A percentile compares a stretch with the other conserved stretches of the same genome.
These are phyloP conservation scores for Zingel zingel DNA, from an alignment of 2,113 vertebrate species.

Conservation along the genomic window DNA sequence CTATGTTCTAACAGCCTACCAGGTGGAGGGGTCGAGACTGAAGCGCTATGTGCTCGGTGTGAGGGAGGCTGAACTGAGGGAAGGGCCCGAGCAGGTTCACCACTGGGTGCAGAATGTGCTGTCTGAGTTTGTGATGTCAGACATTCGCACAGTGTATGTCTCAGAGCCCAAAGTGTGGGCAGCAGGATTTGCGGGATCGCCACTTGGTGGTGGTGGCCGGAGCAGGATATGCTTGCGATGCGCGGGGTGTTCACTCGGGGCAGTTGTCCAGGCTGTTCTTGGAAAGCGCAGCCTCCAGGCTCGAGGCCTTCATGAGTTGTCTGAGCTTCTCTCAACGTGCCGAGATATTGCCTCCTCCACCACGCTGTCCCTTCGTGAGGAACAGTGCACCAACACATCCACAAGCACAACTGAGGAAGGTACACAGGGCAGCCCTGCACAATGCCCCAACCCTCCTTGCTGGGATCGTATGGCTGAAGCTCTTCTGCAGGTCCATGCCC, in stretches of 20 bases:
- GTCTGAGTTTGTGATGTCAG: slow-evolving; percentile 98
- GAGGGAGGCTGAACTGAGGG: slow-evolving; percentile 90
- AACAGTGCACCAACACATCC: slow-evolving; percentile 81
- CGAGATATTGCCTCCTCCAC: slow-evolving; percentile 92
- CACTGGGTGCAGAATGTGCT: slow-evolving; percentile 99
- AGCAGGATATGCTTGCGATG: slow-evolving; percentile 94
- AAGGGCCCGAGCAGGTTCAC: slow-evolving; percentile 94
- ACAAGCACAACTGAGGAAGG: slow-evolving; percentile 78
- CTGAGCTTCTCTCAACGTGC: slow-evolving; percentile 93
- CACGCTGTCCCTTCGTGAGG: slow-evolving; percentile 88
- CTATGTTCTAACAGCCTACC: slow-evolving; percentile 94
- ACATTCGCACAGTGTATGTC: slow-evolving; percentile 96
- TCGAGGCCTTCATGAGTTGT: slow-evolving; percentile 95
- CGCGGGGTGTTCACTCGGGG: slow-evolving; percentile 94
- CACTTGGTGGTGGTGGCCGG: slow-evolving; percentile 89
- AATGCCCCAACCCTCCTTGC: slow-evolving; percentile 91
- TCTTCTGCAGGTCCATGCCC: slow-evolving; percentile 93
- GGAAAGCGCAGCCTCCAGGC: slow-evolving; percentile 96
- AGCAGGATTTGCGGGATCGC: slow-evolving; percentile 83
- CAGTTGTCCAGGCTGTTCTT: slow-evolving; percentile 94
- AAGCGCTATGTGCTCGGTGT: slow-evolving; percentile 95
- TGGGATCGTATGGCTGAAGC: slow-evolving; percentile 96
- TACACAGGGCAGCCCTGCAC: slow-evolving; percentile 65
- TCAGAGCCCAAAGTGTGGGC: slow-evolving; percentile 90
- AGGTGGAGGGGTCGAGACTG: slow-evolving; percentile 94